Base-by-base conservation (phyloP, 23 tunicate species). In the Oikopleura dioica region DNA sequence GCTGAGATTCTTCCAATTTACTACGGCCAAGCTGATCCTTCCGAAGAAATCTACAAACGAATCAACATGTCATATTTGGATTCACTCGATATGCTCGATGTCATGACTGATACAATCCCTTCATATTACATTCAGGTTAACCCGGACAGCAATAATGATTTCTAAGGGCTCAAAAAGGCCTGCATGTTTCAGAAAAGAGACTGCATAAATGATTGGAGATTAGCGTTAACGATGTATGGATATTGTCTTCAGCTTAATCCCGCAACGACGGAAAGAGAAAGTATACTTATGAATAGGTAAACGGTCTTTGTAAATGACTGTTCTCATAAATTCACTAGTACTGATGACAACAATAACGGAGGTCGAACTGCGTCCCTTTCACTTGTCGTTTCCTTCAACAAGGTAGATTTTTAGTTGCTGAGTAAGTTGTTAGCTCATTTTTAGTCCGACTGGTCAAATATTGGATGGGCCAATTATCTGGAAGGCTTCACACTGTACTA, bases 381-480 rank as follows among this genome's bases (percentile, higher is more conserved):
- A 28, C 16, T 63, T 31, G 72, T 63, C 26, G 16, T 63, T 28
- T 23, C 72, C 2, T 63, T 63, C 33, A 63, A 63, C 33, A 63
- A 63, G n/a, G n/a, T n/a, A n/a, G n/a, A n/a, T n/a, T n/a, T n/a
- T n/a, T n/a, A n/a, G n/a, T n/a, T n/a, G n/a, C n/a, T n/a, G n/a
- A n/a, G n/a, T n/a, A n/a, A n/a, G n/a, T n/a, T n/a, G n/a, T n/a
- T n/a, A n/a, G n/a, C n/a, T n/a, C n/a, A n/a, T n/a, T n/a, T n/a
- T n/a, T n/a, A n/a, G 26, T 63, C 72, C 2, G 72, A 63, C 26
- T 63, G 72, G 72, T 23, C 72, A 28, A 12, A 23, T 21, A 63
- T 63, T 63, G 72, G 72, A 21, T 63, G 72, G 72, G 72, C 72
- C 4, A 63, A 63, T 28, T 63, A 63, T 31, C 26, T 63, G 26